Percentiles rank a stretch among this genome's conserved stretches.
Conservation (phyloP, 2,113 vertebrate genomes). For the Tautogolabrus adspersus region DNA sequence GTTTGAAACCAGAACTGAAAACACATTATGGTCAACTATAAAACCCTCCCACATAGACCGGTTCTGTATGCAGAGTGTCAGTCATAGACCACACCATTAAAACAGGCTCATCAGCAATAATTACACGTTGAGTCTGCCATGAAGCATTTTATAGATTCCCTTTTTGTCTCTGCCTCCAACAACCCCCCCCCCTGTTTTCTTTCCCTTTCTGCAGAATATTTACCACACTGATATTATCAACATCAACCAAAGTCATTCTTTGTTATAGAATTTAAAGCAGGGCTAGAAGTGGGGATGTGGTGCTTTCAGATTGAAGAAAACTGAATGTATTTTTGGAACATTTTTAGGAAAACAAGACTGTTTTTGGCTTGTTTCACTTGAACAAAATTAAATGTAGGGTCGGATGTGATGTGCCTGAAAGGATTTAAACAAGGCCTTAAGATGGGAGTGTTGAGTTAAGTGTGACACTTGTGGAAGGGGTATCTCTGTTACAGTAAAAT, state of each 20-base stretch:
- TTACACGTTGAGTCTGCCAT: constrained; percentile 36
- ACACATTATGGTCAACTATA: constrained; percentile 6
- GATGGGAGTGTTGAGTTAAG: constrained; percentile 51
- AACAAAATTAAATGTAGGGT: constrained; percentile 53
- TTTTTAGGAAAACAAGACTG: constrained; percentile 56
- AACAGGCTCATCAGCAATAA: constrained; percentile 45
- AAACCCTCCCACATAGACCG: constrained; percentile 10
- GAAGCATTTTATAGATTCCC: constrained; percentile 44
- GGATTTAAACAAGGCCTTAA: constrained; percentile 59
- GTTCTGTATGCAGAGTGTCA: constrained; percentile 20
- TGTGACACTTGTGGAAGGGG: constrained; percentile 28
- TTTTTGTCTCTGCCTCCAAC: constrained; percentile 7
- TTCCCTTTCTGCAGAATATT: constrained; percentile 28
- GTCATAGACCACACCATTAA: constrained; percentile 36
- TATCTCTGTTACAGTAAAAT: constrained; percentile 24
- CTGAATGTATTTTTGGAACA: constrained; percentile 25
- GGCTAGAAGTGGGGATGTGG: neutral
- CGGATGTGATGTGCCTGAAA: constrained; percentile 60
- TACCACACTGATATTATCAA: constrained; percentile 27
- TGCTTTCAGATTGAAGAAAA: constrained; percentile 15
- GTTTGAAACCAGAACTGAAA: constrained; percentile 22
- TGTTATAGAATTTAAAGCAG: constrained; percentile 47
- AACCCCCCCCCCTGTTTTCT: neutral
- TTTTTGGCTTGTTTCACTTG: constrained; percentile 54
- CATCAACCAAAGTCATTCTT: constrained; percentile 30